Percentiles rank a stretch among this genome's conserved stretches.
Evolutionary conservation across 1,140 invertebrate species (phyloP).

Genomic region (Heliconius hewitsoni): DNA sequence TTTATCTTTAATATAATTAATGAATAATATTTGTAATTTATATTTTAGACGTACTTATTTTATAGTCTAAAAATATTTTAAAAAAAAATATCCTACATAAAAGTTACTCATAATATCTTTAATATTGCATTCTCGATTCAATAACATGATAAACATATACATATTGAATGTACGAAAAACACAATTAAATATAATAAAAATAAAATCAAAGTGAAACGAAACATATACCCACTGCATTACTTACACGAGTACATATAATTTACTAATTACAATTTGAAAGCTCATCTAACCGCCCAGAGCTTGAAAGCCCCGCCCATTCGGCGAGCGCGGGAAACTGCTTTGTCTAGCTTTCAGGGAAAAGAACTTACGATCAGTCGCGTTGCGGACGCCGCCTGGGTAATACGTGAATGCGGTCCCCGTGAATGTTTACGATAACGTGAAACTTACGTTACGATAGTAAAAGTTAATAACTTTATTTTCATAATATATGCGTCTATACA

Average conservation of each 20-base stretch:
- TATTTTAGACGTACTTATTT: too few species aligned
- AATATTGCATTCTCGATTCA: too few species aligned
- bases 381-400: conserved; percentile 43
- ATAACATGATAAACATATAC: too few species aligned
- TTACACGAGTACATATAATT: not conserved
- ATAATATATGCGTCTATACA: conserved; percentile 42
- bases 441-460: conserved; percentile 49
- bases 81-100: too few species aligned
- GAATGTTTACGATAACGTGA: conserved; percentile 66
- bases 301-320: conserved; percentile 60
- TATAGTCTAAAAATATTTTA: too few species aligned
- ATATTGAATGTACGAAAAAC: not conserved
- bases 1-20: too few species aligned
- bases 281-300: conserved; percentile 39
- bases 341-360: conserved; percentile 42
- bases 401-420: conserved; percentile 35
- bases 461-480: conserved; percentile 48
- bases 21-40: too few species aligned
- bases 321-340: conserved; percentile 61
- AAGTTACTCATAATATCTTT: too few species aligned
- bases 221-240: not conserved
- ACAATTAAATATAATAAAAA: not conserved
- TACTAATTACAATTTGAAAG: conserved; percentile 9
- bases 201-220: not conserved
- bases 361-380: conserved; percentile 56